Evolutionary conservation across 2,113 vertebrate species (phyloP).

Genomic region (Silurus glanis): DNA sequence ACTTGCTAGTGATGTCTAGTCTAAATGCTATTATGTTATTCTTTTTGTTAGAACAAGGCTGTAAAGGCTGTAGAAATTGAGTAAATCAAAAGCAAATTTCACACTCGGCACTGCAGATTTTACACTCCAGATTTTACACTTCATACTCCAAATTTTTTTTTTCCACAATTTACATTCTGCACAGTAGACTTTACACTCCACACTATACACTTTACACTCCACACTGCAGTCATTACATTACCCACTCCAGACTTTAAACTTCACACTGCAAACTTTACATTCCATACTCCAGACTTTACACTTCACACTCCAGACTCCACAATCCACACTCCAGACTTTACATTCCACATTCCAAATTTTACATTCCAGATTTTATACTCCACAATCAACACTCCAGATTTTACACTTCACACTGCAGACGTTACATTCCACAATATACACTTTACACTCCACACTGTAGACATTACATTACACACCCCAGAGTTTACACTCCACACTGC

Average conservation of each 20-base stretch:
- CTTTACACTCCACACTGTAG: neutral
- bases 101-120: neutral
- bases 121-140: neutral
- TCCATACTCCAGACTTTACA: neutral
- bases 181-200: neutral
- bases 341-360: neutral
- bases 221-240: neutral
- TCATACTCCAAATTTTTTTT: neutral
- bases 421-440: neutral
- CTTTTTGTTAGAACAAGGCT: neutral
- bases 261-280: neutral
- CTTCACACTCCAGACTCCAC: neutral
- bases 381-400: neutral
- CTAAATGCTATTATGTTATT: neutral
- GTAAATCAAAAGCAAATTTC: neutral
- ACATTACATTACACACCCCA: neutral
- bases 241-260: neutral
- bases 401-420: neutral
- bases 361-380: neutral
- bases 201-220: neutral
- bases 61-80: neutral
- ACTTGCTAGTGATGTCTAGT: neutral
- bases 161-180: neutral
- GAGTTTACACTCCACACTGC: neutral
- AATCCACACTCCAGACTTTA: neutral